Evolutionary conservation across 2,888 invertebrate genomes (phyloP).

Genomic region (Thelaira solivaga): DNA sequence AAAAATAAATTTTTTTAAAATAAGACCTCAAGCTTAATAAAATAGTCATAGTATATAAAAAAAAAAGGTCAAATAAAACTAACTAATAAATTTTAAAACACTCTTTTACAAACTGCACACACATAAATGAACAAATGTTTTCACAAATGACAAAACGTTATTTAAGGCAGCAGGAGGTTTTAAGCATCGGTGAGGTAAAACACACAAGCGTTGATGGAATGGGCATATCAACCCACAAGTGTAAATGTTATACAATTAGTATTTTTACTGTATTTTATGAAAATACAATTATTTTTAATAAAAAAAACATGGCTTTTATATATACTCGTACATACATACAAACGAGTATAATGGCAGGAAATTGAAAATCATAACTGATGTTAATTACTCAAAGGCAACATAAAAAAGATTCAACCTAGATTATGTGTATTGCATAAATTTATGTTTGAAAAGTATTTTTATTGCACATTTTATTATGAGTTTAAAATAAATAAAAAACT

Average conservation of each 20-base stretch:
- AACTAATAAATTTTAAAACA: not conserved
- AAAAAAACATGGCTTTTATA: conserved; percentile 11
- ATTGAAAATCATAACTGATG: conserved; percentile 36
- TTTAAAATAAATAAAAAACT: no score
- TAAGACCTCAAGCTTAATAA: no score
- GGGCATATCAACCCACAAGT: conserved; percentile 1
- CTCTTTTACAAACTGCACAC: not conserved
- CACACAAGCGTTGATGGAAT: not conserved
- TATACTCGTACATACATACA: no score
- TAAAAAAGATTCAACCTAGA: conserved; percentile 1
- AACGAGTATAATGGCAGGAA: conserved; percentile 9
- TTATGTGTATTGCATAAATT: not conserved
- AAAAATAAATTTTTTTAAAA: no score
- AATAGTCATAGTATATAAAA: no score
- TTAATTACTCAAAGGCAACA: conserved; percentile 23
- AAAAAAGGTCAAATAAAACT: not conserved
- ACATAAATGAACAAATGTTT: conserved; percentile 3
- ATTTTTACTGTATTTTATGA: conserved; percentile 8
- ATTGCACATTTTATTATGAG: no score
- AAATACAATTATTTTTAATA: conserved; percentile 25
- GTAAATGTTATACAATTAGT: conserved; percentile 26
- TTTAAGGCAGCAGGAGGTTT: conserved; percentile 19
- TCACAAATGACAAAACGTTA: conserved; percentile 4
- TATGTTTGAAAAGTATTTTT: not conserved
- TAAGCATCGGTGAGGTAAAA: not conserved